Evolutionary conservation across 2,113 vertebrate genomes (phyloP), one percentile per base, ranked within the genome.

Genomic region (Dolichallabes microphthalmus): DNA sequence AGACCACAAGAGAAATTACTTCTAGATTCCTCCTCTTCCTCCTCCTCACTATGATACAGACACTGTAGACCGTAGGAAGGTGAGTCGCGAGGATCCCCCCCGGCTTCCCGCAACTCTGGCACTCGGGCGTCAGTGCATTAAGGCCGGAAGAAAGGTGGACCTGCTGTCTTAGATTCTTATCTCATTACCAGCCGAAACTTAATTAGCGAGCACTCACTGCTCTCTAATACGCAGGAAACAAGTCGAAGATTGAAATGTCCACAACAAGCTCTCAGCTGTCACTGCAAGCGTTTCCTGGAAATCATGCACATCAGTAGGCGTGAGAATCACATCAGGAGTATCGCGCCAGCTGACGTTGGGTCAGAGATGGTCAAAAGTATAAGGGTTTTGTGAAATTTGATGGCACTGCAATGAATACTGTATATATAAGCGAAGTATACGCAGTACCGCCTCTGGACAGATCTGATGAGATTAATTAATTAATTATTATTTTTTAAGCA

Each of bases 121-220:
- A 30, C 60, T 64, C 64, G 15, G 45, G 84, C 75, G 68, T 75
- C 85, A 81, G 86, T 83, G 80, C 71, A 80, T 81, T 82, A 82
- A 81, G 68, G 83, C 84, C 64, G 84, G 69, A 81, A 79, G 27
- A 69, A 73, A 75, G 15, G 80, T 66, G 82, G 80, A 85, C 69
- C 58, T 57, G 60, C 80, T 74, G 86, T 39, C 85, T 63, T 78
- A 66, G 85, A 88, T 88, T 82, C 88, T 86, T 83, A 88, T 90
- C 86, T 80, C 75, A 82, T 90, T 89, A 88, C 86, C 80, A 52
- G 57, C 55, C 55, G 50, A 82, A 90, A 90, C 87, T 86, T 73
- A 88, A 90, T 90, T 87, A 89, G 86, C 82, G 32, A 80, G 55
- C 75, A 71, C 81, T 80, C 83, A 79, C 64, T 77, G 87, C 45